Evolutionary conservation across 2,113 vertebrate genomes (phyloP).

Genomic region (Calonectris borealis): DNA sequence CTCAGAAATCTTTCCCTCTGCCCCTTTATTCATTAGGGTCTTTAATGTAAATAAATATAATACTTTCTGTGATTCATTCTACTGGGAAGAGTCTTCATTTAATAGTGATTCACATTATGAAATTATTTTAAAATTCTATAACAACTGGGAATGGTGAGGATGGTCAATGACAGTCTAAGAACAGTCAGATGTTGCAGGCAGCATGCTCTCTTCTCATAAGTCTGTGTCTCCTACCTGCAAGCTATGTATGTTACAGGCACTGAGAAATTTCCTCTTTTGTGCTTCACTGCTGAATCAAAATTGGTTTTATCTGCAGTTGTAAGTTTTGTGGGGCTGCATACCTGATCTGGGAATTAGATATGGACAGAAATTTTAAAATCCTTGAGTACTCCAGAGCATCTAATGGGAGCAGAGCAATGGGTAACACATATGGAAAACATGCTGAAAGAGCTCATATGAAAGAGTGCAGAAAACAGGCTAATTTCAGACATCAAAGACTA

Average conservation of each 20-base stretch:
- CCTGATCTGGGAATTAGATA: background rate
- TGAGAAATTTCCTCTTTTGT: background rate
- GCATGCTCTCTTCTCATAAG: background rate
- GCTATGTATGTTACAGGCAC: background rate
- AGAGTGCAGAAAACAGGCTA: background rate
- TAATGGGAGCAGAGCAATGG: background rate
- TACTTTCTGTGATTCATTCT: background rate
- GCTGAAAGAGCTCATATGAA: background rate
- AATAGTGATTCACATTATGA: background rate
- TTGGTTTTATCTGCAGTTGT: background rate
- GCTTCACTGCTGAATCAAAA: background rate
- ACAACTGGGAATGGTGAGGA: background rate
- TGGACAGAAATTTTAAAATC: background rate
- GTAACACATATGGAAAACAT: background rate
- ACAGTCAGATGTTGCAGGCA: background rate
- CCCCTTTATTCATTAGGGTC: accelerated
- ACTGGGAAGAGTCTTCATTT: background rate
- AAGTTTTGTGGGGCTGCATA: background rate
- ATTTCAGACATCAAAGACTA: background rate
- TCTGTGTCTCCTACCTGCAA: background rate
- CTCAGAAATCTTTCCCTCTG: background rate
- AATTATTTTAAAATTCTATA: background rate
- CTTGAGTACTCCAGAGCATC: background rate
- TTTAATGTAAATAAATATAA: background rate
- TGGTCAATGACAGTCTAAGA: background rate